Evolutionary conservation across 2,113 vertebrate species (phyloP).

Genomic region (Meles meles): DNA sequence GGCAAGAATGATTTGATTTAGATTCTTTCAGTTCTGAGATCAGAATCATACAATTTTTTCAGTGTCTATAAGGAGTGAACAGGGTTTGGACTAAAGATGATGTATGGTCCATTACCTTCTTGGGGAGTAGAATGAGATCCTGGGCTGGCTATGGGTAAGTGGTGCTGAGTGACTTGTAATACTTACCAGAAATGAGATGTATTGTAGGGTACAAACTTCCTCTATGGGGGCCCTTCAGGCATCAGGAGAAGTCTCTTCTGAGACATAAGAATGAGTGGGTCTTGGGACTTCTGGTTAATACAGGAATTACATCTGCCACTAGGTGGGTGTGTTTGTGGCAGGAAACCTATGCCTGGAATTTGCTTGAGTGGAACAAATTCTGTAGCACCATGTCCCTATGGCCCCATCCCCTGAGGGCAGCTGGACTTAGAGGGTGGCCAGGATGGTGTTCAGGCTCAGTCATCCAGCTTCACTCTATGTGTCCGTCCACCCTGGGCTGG

Average conservation of each 20-base stretch:
- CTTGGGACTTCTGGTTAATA: not conserved
- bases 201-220: not conserved
- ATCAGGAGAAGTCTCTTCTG: not conserved
- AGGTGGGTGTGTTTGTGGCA: not conserved
- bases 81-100: not conserved
- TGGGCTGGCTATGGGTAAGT: not conserved
- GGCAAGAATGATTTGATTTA: not conserved
- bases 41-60: not conserved
- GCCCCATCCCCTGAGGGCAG: too few relatives aligned
- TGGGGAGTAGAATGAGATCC: not conserved
- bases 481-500: not conserved
- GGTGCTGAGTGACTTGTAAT: not conserved
- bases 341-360: not conserved
- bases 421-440: not conserved
- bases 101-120: not conserved
- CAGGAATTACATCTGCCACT: not conserved
- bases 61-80: not conserved
- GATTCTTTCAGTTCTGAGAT: not conserved
- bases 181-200: not conserved
- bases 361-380: not conserved
- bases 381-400: not conserved
- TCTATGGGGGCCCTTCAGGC: not conserved
- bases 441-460: not conserved
- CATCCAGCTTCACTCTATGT: not conserved
- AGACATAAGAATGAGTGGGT: not conserved